Evolutionary conservation across 2,888 invertebrate genomes (phyloP).

Genomic region (Keiferia lycopersicella): DNA sequence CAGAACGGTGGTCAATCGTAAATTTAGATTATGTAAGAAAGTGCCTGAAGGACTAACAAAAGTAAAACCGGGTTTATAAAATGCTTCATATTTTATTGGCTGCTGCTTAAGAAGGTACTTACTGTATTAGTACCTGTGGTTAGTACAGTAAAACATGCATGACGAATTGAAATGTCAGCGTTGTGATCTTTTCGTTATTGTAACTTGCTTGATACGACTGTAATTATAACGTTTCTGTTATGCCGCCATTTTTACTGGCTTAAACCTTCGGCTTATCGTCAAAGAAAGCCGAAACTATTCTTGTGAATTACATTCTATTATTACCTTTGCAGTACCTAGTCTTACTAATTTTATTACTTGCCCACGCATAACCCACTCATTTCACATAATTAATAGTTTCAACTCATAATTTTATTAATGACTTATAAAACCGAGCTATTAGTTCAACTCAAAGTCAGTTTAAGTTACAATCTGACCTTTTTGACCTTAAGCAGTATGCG

Average conservation of each 20-base stretch:
- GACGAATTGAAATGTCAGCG: too few species aligned
- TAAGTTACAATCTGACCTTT: constrained; percentile 3
- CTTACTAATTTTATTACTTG: background rate
- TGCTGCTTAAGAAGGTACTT: too few species aligned
- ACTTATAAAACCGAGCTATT: constrained; percentile 28
- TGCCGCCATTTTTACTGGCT: too few species aligned
- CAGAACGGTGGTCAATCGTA: constrained; percentile 13
- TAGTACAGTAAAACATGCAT: too few species aligned
- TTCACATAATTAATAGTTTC: constrained; percentile 13
- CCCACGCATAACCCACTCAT: background rate
- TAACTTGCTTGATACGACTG: too few species aligned
- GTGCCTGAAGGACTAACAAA: background rate
- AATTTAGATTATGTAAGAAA: background rate
- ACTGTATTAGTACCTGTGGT: too few species aligned
- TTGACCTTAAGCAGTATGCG: background rate
- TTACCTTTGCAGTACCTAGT: background rate
- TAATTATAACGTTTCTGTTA: too few species aligned
- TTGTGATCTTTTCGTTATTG: too few species aligned
- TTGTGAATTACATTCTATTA: too few species aligned
- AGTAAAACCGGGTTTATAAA: background rate
- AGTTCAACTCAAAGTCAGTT: constrained; percentile 12
- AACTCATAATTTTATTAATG: constrained; percentile 29
- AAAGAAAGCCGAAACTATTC: too few species aligned
- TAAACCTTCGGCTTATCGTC: too few species aligned
- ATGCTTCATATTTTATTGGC: background rate